A percentile compares a stretch with the other conserved stretches of the same genome.
Evolutionary conservation across 2,797 vertebrate genomes (phyloP).

Genomic region (Octomys mimax): DNA sequence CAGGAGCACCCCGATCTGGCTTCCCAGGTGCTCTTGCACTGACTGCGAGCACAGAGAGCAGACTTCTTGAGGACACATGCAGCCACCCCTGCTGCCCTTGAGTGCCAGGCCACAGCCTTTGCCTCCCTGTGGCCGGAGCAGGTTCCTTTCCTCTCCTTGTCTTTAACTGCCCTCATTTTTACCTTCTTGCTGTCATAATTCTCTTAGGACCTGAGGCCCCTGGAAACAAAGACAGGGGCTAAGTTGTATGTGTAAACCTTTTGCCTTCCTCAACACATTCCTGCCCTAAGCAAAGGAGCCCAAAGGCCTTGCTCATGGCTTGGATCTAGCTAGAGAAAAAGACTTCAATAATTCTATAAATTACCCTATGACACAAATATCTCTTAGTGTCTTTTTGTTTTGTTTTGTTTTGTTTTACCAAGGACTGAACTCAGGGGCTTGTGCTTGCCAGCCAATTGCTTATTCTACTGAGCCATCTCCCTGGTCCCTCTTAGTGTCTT

Average conservation of each 20-base stretch:
- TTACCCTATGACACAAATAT: neutral
- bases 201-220: neutral
- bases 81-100: neutral
- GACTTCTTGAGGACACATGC: neutral
- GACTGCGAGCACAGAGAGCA: neutral
- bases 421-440: too few species aligned
- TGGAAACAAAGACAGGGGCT: neutral
- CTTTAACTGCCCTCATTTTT: neutral
- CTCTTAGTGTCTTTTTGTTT: neutral
- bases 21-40: neutral
- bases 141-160: neutral
- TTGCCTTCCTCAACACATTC: neutral
- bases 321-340: neutral
- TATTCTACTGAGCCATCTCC: too few species aligned
- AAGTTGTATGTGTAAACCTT: neutral
- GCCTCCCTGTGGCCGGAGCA: neutral
- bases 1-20: neutral
- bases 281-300: neutral
- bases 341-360: slow-evolving; percentile 8
- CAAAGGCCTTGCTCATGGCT: neutral
- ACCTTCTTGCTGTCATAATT: neutral
- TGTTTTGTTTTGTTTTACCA: too few species aligned
- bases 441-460: too few species aligned
- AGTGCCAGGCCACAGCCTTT: neutral
- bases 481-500: neutral